A percentile compares a stretch with the other conserved stretches of the same genome.
Evolutionary conservation across 2,113 vertebrate species (phyloP).

Genomic region (Electrona antarctica): DNA sequence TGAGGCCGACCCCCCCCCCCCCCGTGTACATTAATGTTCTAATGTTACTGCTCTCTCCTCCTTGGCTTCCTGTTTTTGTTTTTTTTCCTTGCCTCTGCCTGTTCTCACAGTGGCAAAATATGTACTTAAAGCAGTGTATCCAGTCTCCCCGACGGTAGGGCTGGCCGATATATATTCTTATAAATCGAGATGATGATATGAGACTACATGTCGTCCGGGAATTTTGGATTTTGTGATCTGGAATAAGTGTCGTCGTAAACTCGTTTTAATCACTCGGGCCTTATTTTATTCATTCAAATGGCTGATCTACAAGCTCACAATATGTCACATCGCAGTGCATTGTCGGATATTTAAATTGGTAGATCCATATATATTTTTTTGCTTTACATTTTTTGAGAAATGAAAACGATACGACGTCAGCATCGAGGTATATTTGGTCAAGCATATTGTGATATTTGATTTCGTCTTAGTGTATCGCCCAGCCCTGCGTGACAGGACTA

Average conservation of each 20-base stretch:
- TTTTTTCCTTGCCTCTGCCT: not conserved
- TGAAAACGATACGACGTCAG: not conserved
- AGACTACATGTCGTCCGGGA: no score
- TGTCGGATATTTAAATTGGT: no score
- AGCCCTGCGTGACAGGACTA: slow-evolving; percentile 31
- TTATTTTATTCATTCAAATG: no score
- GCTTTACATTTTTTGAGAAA: not conserved
- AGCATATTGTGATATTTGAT: no score
- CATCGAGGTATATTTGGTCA: no score
- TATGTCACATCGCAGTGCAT: no score
- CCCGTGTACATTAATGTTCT: slow-evolving; percentile 69
- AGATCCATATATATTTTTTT: no score
- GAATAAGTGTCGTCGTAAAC: no score
- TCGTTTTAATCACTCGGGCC: no score
- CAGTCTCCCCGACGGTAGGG: not conserved
- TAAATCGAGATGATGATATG: no score
- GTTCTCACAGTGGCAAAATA: slow-evolving; percentile 20
- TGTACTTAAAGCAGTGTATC: slow-evolving; percentile 46
- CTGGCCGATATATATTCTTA: not conserved
- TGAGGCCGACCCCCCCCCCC: slow-evolving; percentile 32
- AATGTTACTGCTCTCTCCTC: slow-evolving; percentile 67
- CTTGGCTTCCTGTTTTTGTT: slow-evolving; percentile 9
- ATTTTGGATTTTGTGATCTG: no score
- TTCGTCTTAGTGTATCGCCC: not conserved
- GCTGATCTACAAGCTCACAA: no score